Percentiles rank a stretch among this genome's conserved stretches.
These are phyloP conservation scores for Hippocampus comes DNA, from an alignment of 2,113 vertebrate genomes.

Conservation along the genomic window DNA sequence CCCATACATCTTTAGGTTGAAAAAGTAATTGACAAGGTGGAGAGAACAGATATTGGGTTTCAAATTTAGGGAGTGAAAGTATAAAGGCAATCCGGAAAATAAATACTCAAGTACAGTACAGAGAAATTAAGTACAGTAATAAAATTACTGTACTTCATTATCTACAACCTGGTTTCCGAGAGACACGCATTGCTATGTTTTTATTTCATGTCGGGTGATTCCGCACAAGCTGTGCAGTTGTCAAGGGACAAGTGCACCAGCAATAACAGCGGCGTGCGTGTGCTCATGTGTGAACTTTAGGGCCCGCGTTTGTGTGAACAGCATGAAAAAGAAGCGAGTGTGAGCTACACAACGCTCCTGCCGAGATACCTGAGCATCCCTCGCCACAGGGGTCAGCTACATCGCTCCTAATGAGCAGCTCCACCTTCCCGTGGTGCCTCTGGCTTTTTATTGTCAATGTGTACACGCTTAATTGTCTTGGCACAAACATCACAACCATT, in stretches of 20 bases:
- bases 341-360: conserved; percentile 39
- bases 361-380: conserved; percentile 64
- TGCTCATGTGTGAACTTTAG: conserved; percentile 50
- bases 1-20: no score
- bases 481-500: conserved; percentile 11
- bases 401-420: conserved; percentile 58
- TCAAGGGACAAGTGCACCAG: conserved; percentile 64
- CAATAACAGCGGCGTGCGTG: conserved; percentile 59
- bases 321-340: conserved; percentile 44
- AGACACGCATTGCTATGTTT: conserved; percentile 31
- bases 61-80: no score
- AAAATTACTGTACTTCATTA: no score
- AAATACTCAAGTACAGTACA: no score
- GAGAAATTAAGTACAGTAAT: no score
- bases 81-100: no score
- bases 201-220: conserved; percentile 39
- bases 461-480: conserved; percentile 36
- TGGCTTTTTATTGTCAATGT: conserved; percentile 26
- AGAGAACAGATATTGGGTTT: no score
- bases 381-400: conserved; percentile 57
- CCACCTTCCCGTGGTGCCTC: conserved; percentile 33
- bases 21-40: no score
- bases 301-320: conserved; percentile 50
- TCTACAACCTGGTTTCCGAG: background rate
- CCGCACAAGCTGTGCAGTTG: conserved; percentile 48